phyloP scores from a whole-genome alignment of 2,113 vertebrate species.

The Collichthys lucidus region DNA sequence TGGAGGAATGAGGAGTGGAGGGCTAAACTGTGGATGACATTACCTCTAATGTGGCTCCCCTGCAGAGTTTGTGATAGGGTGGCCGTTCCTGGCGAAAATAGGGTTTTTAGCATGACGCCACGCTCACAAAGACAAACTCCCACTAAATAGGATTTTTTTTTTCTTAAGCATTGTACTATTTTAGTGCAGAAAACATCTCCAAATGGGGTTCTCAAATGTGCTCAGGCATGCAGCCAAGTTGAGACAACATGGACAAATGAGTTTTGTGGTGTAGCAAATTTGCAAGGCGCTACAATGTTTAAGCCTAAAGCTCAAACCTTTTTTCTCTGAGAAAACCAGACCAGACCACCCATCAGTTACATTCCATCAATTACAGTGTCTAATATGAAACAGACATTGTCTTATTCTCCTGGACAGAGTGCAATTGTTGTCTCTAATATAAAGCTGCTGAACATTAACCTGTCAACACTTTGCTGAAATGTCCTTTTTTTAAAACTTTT shows the following conservation, averaged over 20 bases:
- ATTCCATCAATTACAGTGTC: constrained; percentile 30
- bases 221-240: constrained; percentile 71
- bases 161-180: constrained; percentile 72
- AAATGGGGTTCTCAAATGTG: constrained; percentile 76
- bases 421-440: constrained; percentile 13
- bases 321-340: background rate
- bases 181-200: constrained; percentile 68
- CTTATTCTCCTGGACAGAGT: constrained; percentile 24
- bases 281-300: constrained; percentile 39
- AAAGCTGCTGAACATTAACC: constrained; percentile 22
- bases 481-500: background rate
- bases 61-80: constrained; percentile 83
- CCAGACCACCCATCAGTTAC: constrained; percentile 40
- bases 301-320: constrained; percentile 44
- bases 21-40: constrained; percentile 83
- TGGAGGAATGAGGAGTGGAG: constrained; percentile 74
- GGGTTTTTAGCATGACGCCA: constrained; percentile 78
- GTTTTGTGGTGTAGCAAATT: constrained; percentile 66
- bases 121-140: constrained; percentile 76
- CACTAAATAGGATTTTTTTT: constrained; percentile 81
- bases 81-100: constrained; percentile 77
- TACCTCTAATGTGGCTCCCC: constrained; percentile 84
- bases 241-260: constrained; percentile 69
- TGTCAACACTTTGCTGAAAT: constrained; percentile 23
- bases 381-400: constrained; percentile 12